Percentiles rank a stretch among this genome's conserved stretches.
Conservation (phyloP, 2,888 invertebrate species). For the Trichopoda pennipes region DNA sequence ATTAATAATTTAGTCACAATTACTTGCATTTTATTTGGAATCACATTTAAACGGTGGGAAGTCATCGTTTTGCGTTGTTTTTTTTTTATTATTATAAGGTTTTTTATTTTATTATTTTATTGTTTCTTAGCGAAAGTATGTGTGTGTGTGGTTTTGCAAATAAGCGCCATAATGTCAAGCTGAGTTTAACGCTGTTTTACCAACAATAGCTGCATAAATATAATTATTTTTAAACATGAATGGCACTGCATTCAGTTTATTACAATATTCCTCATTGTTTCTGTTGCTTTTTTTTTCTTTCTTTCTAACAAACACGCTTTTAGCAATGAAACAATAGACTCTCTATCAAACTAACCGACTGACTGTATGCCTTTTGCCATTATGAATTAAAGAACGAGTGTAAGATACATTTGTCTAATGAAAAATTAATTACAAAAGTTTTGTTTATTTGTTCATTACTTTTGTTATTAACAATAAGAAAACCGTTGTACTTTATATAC, state of each 20-base stretch:
- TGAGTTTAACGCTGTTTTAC: slow-evolving; percentile 14
- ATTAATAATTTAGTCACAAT: slow-evolving; percentile 46
- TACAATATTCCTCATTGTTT: slow-evolving; percentile 21
- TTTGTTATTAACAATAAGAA: slow-evolving; percentile 33
- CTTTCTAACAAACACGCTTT: neutral
- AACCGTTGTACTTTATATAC: neutral
- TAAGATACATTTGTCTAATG: slow-evolving; percentile 33
- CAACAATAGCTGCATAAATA: slow-evolving; percentile 15
- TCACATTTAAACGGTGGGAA: slow-evolving; percentile 11
- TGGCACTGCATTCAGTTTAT: slow-evolving; percentile 17
- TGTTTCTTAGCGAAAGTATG: neutral
- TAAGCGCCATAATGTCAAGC: slow-evolving; percentile 45
- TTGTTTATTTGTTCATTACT: slow-evolving; percentile 1
- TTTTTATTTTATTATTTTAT: slow-evolving; percentile 14
- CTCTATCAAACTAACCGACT: neutral
- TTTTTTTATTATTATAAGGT: slow-evolving; percentile 11
- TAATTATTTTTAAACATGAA: slow-evolving; percentile 27
- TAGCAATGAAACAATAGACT: slow-evolving; percentile 14
- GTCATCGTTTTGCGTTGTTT: slow-evolving; percentile 11
- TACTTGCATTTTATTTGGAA: slow-evolving; percentile 20
- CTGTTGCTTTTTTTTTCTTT: neutral
- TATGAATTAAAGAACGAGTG: neutral
- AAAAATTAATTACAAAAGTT: slow-evolving; percentile 57
- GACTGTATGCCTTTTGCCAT: neutral
- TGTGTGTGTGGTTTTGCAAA: neutral